Evolutionary conservation across 1,140 invertebrate species (phyloP), one percentile per base, ranked within the genome.

Genomic region (Caenorhabditis tropicalis): DNA sequence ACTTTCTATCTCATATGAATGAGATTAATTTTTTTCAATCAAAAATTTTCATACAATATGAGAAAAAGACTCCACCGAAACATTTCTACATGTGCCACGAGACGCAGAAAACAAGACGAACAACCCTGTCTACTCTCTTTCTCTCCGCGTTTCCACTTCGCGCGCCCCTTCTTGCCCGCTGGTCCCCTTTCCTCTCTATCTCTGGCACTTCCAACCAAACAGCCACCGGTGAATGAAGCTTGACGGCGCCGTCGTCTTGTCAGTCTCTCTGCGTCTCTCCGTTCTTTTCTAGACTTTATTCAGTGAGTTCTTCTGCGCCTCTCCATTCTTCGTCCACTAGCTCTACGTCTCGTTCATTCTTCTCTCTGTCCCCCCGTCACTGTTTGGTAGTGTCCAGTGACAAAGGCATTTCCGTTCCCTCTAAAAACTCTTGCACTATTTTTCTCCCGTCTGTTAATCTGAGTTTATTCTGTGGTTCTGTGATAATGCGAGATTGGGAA

Each of bases 31-130:
- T n/a, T n/a, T n/a, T n/a, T n/a, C n/a, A n/a, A n/a, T n/a, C n/a
- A n/a, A n/a, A n/a, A n/a, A n/a, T n/a, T 43, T 74, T n/a, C 65
- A 46, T 74, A 74, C 43, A 74, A 74, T 33, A 65, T 19, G 36
- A 74, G 36, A 74, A 74, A 74, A 43, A 74, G 65, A 74, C 24
- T 33, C 65, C 65, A 74, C 65, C 33, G 24, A 74, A 74, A 43
- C 36, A 74, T 74, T 65, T 27, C 19, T n/a, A 6, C 58, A 21
- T 74, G 65, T 74, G 65, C 65, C 33, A 43, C 24, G 58, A 74
- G 65, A 74, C 65, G 65, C 36, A 74, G 65, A 46, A 46, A 74
- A 74, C 65, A 74, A 39, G 36, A 74, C 65, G n/a, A 74, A 74
- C 65, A 21, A 43, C 36, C 65, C 65, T 74, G 43, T 74, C 65